Conservation (phyloP, 2,888 invertebrate species). For the Eupeodes latifasciatus region DNA sequence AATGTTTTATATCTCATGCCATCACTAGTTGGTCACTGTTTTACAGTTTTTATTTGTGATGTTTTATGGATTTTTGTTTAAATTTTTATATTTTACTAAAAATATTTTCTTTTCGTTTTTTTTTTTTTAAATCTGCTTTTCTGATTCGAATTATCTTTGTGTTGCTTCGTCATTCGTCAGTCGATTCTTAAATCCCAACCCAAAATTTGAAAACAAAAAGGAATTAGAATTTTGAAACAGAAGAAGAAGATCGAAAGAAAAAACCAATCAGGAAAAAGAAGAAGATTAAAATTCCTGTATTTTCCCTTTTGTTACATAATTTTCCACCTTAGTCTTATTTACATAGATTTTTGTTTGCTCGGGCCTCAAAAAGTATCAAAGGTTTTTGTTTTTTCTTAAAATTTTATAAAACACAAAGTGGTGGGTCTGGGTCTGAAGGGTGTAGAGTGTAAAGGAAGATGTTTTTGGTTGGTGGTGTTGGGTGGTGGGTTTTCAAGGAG, state of each 20-base stretch:
- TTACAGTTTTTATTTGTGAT: constrained; percentile 59
- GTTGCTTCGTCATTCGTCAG: constrained; percentile 27
- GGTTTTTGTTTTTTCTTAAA: not conserved
- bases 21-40: constrained; percentile 62
- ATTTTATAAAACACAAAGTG: constrained; percentile 38
- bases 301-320: constrained; percentile 61
- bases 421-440: constrained; percentile 40
- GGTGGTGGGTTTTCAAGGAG: constrained; percentile 39
- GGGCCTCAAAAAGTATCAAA: constrained; percentile 44
- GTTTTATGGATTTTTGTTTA: constrained; percentile 46
- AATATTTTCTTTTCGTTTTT: not conserved
- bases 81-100: not conserved
- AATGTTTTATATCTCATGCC: constrained; percentile 65
- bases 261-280: constrained; percentile 32
- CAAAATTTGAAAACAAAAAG: constrained; percentile 12
- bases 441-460: not conserved
- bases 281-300: constrained; percentile 69
- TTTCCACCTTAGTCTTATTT: constrained; percentile 51
- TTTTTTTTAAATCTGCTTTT: constrained; percentile 26
- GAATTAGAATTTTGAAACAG: constrained; percentile 11
- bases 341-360: constrained; percentile 48
- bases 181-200: constrained; percentile 14
- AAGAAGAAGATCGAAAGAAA: not conserved
- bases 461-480: constrained; percentile 13
- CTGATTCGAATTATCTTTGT: constrained; percentile 40